These are phyloP conservation scores for Ophraella communa DNA, from an alignment of 2,888 invertebrate species.

Conservation along the genomic window DNA sequence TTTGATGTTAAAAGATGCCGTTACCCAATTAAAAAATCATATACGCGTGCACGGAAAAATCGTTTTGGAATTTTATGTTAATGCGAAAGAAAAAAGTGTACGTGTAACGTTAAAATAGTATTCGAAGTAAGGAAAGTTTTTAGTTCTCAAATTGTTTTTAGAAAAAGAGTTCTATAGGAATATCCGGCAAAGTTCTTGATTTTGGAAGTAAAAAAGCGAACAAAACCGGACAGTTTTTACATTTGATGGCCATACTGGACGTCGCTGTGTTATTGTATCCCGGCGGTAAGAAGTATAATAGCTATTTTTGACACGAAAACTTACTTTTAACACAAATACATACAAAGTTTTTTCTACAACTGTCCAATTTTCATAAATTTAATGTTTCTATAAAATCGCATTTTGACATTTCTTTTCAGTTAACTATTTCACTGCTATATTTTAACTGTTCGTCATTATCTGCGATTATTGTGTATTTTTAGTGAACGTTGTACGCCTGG, in stretches of 20 bases:
- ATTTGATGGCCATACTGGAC: conserved; percentile 55
- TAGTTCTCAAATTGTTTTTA: too few relatives aligned
- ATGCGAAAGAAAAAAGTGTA: conserved; percentile 16
- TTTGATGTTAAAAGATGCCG: conserved; percentile 43
- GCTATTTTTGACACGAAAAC: background rate
- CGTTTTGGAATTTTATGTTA: conserved; percentile 52
- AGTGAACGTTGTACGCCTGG: conserved; percentile 51
- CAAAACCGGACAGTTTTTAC: conserved; percentile 46
- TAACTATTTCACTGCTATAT: too few relatives aligned
- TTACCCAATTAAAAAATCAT: conserved; percentile 43
- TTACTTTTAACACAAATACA: background rate
- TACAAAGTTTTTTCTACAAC: background rate
- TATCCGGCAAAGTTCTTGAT: background rate
- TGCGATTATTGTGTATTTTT: too few relatives aligned
- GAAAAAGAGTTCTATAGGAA: conserved; percentile 5
- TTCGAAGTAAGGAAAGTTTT: too few relatives aligned
- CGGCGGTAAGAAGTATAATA: conserved; percentile 44
- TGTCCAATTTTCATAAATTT: too few relatives aligned
- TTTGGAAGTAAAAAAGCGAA: background rate
- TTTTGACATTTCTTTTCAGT: too few relatives aligned
- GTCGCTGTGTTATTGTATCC: conserved; percentile 55
- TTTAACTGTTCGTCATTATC: too few relatives aligned
- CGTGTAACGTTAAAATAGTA: too few relatives aligned
- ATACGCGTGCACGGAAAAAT: conserved; percentile 48
- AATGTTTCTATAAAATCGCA: too few relatives aligned